A percentile compares a stretch with the other conserved stretches of the same genome.
Evolutionary conservation across 1,140 invertebrate species (phyloP).

Genomic region (Homarus americanus): DNA sequence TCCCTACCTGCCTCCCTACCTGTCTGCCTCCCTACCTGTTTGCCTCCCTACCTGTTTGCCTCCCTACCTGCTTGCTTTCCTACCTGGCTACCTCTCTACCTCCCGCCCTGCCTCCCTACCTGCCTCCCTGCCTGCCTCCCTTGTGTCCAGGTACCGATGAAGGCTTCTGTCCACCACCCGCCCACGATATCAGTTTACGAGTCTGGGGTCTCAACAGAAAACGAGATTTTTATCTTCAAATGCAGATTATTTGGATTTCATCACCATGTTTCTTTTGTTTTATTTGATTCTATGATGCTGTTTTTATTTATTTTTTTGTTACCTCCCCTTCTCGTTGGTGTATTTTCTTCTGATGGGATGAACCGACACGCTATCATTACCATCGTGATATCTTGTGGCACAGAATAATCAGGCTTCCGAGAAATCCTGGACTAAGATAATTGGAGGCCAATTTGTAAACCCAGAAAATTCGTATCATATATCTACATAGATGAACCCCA

Average conservation of each 20-base stretch:
- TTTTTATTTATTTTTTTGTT: not conserved
- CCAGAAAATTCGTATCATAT: not conserved
- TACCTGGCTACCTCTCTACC: not conserved
- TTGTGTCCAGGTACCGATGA: not conserved
- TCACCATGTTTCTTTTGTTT: not conserved
- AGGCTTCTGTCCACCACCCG: not conserved
- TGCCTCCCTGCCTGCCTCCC: not conserved
- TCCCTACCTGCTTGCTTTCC: not conserved
- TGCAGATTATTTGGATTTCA: constrained; percentile 5
- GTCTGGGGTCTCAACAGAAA: not conserved
- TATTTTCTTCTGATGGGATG: constrained; percentile 6
- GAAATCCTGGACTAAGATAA: not conserved
- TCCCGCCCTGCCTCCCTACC: not conserved
- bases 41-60: not conserved
- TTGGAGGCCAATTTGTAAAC: not conserved
- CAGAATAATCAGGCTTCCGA: not conserved
- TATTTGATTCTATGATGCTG: too few relatives aligned
- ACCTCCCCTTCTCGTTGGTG: constrained; percentile 1
- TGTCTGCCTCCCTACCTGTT: too few relatives aligned
- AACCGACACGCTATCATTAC: constrained; percentile 12
- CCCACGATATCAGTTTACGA: not conserved
- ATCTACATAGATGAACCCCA: not conserved
- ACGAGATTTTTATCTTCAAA: not conserved
- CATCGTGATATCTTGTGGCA: not conserved
- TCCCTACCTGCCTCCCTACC: too few relatives aligned